Evolutionary conservation across 1,140 invertebrate genomes (phyloP), one percentile per base, ranked within the genome.

Genomic region (Drosophila kikkawai): DNA sequence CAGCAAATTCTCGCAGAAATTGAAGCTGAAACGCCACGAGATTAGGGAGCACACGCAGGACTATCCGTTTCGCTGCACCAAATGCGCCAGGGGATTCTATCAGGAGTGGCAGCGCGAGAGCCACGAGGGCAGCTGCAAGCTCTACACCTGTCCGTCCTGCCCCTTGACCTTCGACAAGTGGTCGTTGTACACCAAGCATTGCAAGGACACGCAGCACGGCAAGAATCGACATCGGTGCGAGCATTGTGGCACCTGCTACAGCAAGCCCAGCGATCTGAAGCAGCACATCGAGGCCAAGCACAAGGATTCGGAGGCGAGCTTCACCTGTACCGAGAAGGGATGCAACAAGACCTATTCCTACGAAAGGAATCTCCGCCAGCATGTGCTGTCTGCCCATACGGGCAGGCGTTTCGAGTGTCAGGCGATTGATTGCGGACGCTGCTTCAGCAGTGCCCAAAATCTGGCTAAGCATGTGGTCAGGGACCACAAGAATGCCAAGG

Each of bases 401-500:
- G 91, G 91, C 1, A 70, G 75, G n/a, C 80, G 80, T 12, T 93
- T 92, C 57, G 61, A 80, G 67, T 93, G 92, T n/a, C 61, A 64
- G 7, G 65, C 75, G 4, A 7, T 80, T 1, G 59, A 66, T 11
- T 93, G 92, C 37, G 65, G 73, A 6, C 75, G 91, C 9, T 70
- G 59, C 39, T 92, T 92, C 15, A 92, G 91, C 58, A 92, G 91
- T 51, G 75, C 69, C 9, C 91, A 92, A 45, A 92, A 92, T 66
- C 75, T 92, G 8, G 39, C 64, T 12, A 92, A 90, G 37, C 91
- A 92, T 61, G 57, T 83, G 45, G 0, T 66, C 4, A 68, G 79
- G 1, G 79, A 79, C 19, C 91, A 83, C 39, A 61, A 50, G 6
- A 22, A 60, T 36, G 41, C 11, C 7, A 5, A 15, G 0, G 50